Conservation (phyloP, 2,797 vertebrate species). For the Melanotaenia trifasciata region DNA sequence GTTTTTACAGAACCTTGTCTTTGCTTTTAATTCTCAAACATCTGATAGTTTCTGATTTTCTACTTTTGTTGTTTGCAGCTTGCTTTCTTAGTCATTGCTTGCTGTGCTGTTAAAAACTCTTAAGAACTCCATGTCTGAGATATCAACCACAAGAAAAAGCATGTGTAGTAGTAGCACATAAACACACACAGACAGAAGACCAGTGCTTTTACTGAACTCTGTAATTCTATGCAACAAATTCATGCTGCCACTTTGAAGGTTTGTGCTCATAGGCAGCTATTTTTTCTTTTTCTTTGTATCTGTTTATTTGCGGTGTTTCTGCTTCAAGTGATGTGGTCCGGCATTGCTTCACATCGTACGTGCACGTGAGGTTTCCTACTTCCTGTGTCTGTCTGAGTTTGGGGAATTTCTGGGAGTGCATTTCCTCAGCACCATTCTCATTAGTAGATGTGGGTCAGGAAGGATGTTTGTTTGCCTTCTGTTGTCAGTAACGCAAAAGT, state of each 20-base stretch:
- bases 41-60: background rate
- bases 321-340: conserved; percentile 15
- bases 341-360: conserved; percentile 19
- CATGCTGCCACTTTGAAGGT: conserved; percentile 47
- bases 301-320: conserved; percentile 43
- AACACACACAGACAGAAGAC: conserved; percentile 14
- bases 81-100: background rate
- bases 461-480: conserved; percentile 3
- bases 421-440: background rate
- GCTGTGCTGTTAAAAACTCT: background rate
- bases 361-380: background rate
- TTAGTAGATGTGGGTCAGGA: background rate
- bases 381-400: conserved; percentile 5
- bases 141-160: conserved; percentile 27
- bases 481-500: background rate
- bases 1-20: background rate
- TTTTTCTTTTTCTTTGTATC: conserved; percentile 29
- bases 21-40: conserved; percentile 1
- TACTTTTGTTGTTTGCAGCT: conserved; percentile 3
- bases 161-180: conserved; percentile 8
- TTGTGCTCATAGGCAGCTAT: conserved; percentile 15
- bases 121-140: conserved; percentile 15
- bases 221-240: conserved; percentile 59
- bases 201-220: conserved; percentile 56
- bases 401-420: background rate